Conservation (phyloP, 2,113 vertebrate species). For the Callospermophilus lateralis region DNA sequence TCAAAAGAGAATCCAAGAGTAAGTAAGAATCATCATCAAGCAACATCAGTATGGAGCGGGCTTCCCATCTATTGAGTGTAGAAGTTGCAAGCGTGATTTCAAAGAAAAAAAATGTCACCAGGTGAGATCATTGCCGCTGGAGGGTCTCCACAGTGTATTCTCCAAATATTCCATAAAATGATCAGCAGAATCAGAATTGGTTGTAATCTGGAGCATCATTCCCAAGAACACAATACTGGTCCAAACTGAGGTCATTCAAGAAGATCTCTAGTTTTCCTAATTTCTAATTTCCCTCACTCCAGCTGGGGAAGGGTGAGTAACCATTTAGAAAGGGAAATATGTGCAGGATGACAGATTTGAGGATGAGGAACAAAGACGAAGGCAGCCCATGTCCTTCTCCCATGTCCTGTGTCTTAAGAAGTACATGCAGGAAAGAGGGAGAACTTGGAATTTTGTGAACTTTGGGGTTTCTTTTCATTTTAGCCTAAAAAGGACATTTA, state of each 20-base stretch:
- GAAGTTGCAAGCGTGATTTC: neutral
- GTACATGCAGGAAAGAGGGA: neutral
- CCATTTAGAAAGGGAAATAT: neutral
- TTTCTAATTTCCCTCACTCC: neutral
- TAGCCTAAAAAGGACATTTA: neutral
- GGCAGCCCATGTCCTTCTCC: neutral
- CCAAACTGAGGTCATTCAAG: neutral
- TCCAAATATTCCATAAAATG: neutral
- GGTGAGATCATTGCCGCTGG: neutral
- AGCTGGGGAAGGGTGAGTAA: neutral
- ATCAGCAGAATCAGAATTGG: neutral
- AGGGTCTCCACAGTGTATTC: neutral
- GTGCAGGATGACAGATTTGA: neutral
- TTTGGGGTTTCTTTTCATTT: neutral
- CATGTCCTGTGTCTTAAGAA: neutral
- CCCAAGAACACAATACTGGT: neutral
- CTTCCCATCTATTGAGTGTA: neutral
- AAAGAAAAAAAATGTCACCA: neutral
- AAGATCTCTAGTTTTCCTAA: neutral
- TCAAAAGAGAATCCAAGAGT: neutral
- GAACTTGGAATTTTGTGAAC: neutral
- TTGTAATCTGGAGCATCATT: neutral
- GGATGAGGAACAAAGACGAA: neutral
- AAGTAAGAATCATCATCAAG: neutral
- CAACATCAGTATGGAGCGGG: neutral